Conservation (phyloP, 37 sponge, comb jelly and placozoan species). For the Ianthella basta region DNA sequence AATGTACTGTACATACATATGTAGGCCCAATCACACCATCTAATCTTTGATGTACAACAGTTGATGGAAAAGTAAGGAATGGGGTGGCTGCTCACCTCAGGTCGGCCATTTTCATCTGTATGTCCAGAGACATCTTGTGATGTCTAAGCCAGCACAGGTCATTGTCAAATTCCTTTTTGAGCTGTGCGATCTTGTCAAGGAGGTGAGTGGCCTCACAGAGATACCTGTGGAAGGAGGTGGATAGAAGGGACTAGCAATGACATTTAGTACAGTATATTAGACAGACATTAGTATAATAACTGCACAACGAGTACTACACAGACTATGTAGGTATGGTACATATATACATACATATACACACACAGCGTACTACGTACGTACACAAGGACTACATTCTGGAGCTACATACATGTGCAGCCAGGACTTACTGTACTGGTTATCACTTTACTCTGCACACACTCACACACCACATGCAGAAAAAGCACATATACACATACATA, state of each 20-base stretch:
- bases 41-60: neutral
- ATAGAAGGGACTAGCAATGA: neutral
- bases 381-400: too few species aligned
- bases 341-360: too few species aligned
- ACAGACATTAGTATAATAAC: too few species aligned
- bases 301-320: too few species aligned
- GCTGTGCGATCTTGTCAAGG: conserved; percentile 62
- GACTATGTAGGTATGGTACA: too few species aligned
- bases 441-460: too few species aligned
- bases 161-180: conserved; percentile 75
- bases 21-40: neutral
- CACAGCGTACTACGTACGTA: too few species aligned
- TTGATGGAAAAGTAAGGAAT: neutral
- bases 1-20: neutral
- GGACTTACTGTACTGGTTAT: too few species aligned
- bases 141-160: conserved; percentile 68
- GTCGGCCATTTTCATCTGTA: conserved; percentile 72
- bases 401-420: too few species aligned
- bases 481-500: neutral
- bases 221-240: neutral
- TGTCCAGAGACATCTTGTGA: conserved; percentile 73
- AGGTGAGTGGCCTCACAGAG: conserved; percentile 64
- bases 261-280: too few species aligned
- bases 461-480: too few species aligned
- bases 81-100: conserved; percentile 31